Base-by-base conservation (phyloP, 2,113 vertebrate genomes). In the Manacus vitellinus region DNA sequence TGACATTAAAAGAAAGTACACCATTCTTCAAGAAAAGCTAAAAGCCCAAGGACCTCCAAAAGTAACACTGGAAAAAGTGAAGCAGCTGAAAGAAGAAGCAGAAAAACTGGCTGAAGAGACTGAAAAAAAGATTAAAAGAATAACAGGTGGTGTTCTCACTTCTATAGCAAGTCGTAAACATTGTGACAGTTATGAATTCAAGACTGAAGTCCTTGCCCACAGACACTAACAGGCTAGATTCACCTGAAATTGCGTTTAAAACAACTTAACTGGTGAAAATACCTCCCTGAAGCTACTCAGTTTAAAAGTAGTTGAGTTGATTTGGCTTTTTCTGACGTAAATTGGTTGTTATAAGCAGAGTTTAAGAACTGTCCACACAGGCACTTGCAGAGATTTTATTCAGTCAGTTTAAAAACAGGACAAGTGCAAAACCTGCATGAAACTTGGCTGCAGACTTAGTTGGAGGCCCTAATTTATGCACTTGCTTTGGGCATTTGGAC, bases 91-190 rank as follows among this genome's bases (percentile, higher is more conserved):
- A 92, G 92, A 97, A 70, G 98, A 97, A 79, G 98, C 97, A 24
- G 94, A 98, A 95, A 97, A 97, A 46, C 22, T 99, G 79, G 97
- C 97, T 82, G 97, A 87, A 85, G 96, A 98, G 47, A 93, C 98
- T 54, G 97, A 98, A 86, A 97, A 98, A 68, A 99, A 99, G 96
- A 97, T 98, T 25, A 96, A 74, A 89, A 97, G 97, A 96, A 97
- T 98, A 95, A 94, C 97, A 98, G 99, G 99, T 99, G 94, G 41
- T 61, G 66, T 89, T 84, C 43, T 91, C 24, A 70, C 43, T 89
- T 70, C 46, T 16, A 28, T 14, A 77, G 17, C 1, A 0, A 75
- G 73, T 1, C 1, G 61, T 39, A 70, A 75, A 86, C 68, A 87
- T 25, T 41, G 27, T 86, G 37, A 52, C 28, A 67, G 35, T 55